phyloP scores from a whole-genome alignment of 92 coral and sea anemone species.

The Meandrina meandrites region DNA sequence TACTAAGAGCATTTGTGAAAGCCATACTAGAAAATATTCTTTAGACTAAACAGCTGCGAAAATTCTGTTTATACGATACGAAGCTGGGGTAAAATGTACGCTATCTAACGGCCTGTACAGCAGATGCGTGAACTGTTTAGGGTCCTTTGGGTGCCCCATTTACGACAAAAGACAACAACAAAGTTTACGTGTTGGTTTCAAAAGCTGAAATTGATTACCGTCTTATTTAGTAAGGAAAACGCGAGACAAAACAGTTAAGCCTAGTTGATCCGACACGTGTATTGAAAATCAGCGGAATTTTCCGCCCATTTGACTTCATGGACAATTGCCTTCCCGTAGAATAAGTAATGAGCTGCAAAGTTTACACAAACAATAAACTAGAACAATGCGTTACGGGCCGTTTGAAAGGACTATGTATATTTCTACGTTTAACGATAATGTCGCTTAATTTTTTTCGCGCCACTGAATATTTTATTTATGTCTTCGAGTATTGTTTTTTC shows the following conservation, averaged over 20 bases:
- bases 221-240: background rate
- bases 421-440: background rate
- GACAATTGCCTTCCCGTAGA: background rate
- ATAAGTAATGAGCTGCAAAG: background rate
- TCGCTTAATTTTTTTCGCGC: background rate
- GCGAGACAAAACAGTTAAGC: constrained; percentile 4
- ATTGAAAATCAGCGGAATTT: background rate
- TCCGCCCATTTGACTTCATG: background rate
- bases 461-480: background rate
- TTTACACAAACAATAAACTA: background rate
- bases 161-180: background rate
- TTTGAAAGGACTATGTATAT: background rate
- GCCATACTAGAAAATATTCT: background rate
- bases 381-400: background rate
- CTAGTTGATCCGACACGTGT: background rate
- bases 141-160: background rate
- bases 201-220: background rate
- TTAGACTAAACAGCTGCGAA: background rate
- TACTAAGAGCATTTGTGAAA: background rate
- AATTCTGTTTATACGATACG: background rate
- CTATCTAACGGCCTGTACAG: background rate
- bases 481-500: background rate
- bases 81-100: background rate
- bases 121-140: background rate
- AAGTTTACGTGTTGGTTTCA: background rate